Conservation (phyloP, 2,797 vertebrate genomes). For the Pitangus sulphuratus region DNA sequence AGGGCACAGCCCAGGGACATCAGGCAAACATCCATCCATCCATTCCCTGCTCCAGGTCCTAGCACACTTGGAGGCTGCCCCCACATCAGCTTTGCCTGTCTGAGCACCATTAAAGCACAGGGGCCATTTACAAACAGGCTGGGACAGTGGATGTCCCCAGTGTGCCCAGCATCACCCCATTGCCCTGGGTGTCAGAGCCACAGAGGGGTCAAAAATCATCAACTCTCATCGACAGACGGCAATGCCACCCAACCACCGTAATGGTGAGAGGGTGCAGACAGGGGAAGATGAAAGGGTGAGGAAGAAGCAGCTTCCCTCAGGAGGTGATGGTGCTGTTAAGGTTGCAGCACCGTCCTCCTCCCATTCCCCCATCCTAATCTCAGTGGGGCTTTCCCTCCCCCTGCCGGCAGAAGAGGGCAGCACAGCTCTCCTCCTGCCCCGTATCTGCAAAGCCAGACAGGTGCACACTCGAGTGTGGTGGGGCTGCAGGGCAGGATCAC, state of each 20-base stretch:
- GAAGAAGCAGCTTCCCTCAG: background rate
- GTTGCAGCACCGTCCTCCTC: background rate
- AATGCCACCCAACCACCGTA: background rate
- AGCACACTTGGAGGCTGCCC: rapidly evolving
- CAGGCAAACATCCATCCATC: background rate
- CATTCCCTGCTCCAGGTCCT: background rate
- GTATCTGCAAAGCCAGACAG: rapidly evolving
- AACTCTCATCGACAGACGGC: background rate
- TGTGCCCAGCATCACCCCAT: background rate
- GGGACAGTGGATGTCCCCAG: background rate
- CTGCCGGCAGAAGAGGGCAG: background rate
- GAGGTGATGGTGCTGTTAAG: background rate
- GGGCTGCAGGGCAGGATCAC: background rate
- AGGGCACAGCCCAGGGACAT: rapidly evolving
- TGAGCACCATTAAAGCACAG: background rate
- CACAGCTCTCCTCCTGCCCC: background rate
- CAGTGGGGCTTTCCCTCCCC: background rate
- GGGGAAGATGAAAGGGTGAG: background rate
- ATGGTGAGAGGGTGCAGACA: background rate
- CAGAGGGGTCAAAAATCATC: rapidly evolving
- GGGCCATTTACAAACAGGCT: background rate
- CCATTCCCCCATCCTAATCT: rapidly evolving
- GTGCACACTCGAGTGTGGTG: background rate
- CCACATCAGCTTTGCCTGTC: background rate
- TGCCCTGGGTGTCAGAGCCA: background rate